Percentiles rank a stretch among this genome's conserved stretches.
Evolutionary conservation across 2,797 vertebrate genomes (phyloP).

Genomic region (Fistularia tabacaria): DNA sequence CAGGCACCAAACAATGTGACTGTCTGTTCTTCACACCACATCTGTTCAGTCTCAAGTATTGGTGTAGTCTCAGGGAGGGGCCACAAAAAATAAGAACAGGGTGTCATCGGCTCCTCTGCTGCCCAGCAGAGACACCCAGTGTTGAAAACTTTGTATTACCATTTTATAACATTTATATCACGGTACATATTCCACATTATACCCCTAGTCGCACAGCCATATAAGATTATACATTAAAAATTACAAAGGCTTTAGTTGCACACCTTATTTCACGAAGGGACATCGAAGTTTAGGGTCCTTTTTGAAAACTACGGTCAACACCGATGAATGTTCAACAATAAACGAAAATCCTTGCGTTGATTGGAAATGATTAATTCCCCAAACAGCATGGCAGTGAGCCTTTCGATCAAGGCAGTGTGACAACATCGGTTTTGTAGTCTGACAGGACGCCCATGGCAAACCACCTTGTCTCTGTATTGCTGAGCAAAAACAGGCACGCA

Average conservation of each 20-base stretch:
- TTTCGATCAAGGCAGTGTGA: no score
- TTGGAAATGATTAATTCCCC: no score
- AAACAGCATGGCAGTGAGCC: no score
- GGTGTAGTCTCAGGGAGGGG: conserved; percentile 51
- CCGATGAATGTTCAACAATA: no score
- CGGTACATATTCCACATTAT: conserved; percentile 44
- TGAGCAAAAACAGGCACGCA: conserved; percentile 26
- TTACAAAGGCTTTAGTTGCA: conserved; percentile 37
- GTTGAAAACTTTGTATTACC: conserved; percentile 56
- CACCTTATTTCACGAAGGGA: conserved; percentile 15
- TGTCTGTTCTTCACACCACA: conserved; percentile 50
- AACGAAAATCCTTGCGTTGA: no score
- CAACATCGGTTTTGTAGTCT: no score
- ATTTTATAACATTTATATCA: conserved; percentile 47
- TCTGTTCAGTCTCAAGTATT: conserved; percentile 49
- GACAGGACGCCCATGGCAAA: conserved; percentile 33
- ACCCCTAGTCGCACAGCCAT: conserved; percentile 38
- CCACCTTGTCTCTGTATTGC: conserved; percentile 37
- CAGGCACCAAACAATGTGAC: conserved; percentile 61
- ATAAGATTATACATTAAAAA: conserved; percentile 42
- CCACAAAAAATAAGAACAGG: conserved; percentile 8
- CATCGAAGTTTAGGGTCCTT: background rate
- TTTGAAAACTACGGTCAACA: conserved; percentile 5
- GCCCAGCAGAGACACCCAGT: conserved; percentile 60
- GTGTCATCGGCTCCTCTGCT: conserved; percentile 26